Evolutionary conservation across 2,888 invertebrate species (phyloP).

Genomic region (Metallyticus violacea): DNA sequence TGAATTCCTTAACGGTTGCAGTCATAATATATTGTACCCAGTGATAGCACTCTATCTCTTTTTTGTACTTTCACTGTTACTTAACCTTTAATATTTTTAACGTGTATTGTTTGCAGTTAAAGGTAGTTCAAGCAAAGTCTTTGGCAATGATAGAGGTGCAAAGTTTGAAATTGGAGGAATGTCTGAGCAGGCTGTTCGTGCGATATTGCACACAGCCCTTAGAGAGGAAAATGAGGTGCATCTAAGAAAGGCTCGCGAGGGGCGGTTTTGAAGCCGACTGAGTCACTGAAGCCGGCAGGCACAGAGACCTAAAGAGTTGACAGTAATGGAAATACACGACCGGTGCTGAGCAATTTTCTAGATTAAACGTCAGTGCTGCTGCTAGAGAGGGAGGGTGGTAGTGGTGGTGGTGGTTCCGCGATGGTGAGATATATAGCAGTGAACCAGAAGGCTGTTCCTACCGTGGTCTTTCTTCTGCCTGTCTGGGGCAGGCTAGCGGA

Average conservation of each 20-base stretch:
- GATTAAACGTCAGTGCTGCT: conserved; percentile 56
- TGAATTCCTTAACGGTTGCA: too few species aligned
- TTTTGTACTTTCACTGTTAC: too few species aligned
- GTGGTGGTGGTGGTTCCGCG: conserved; percentile 22
- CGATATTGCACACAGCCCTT: too few species aligned
- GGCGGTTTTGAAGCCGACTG: not conserved
- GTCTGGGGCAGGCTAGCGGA: not conserved
- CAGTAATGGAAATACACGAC: conserved; percentile 63
- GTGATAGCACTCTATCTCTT: too few species aligned
- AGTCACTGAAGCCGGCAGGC: conserved; percentile 16
- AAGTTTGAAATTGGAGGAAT: not conserved
- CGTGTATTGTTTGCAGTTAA: too few species aligned
- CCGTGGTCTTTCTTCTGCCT: not conserved
- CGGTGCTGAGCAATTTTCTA: conserved; percentile 60
- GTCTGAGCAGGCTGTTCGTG: too few species aligned
- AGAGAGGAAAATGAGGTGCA: not conserved
- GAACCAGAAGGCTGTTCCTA: not conserved
- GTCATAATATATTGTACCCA: too few species aligned
- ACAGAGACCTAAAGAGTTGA: conserved; percentile 45
- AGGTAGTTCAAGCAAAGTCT: too few species aligned
- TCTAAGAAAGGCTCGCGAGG: not conserved
- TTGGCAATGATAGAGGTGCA: too few species aligned
- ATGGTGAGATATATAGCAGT: conserved; percentile 30
- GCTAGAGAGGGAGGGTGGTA: conserved; percentile 14
- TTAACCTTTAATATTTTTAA: too few species aligned